Evolutionary conservation across 2,888 invertebrate genomes (phyloP).

Genomic region (Bombylius major): DNA sequence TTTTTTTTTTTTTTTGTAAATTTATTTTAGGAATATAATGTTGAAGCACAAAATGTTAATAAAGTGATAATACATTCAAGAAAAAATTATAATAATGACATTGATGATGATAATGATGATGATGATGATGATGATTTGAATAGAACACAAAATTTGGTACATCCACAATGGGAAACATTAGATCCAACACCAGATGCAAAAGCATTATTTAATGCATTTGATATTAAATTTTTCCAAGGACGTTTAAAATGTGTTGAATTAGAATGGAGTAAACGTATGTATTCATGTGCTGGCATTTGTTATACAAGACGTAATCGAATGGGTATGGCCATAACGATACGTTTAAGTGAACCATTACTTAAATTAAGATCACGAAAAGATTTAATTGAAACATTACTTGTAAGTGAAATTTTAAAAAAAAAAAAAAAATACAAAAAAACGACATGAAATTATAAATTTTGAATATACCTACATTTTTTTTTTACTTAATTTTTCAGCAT

Average conservation of each 20-base stretch:
- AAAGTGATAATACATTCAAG: neutral
- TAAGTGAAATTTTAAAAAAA: slow-evolving; percentile 22
- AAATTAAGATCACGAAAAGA: slow-evolving; percentile 89
- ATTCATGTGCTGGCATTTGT: slow-evolving; percentile 48
- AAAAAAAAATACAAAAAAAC: slow-evolving; percentile 9
- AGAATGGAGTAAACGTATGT: slow-evolving; percentile 92
- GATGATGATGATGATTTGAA: slow-evolving; percentile 24
- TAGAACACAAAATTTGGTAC: slow-evolving; percentile 32
- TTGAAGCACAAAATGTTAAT: neutral
- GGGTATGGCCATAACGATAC: slow-evolving; percentile 27
- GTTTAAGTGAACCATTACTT: slow-evolving; percentile 78
- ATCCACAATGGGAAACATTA: slow-evolving; percentile 53
- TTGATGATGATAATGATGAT: neutral
- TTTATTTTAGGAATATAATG: neutral
- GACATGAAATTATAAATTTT: slow-evolving; percentile 3
- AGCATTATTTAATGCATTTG: slow-evolving; percentile 73
- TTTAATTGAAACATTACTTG: slow-evolving; percentile 88
- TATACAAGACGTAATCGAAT: slow-evolving; percentile 30
- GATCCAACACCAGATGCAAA: slow-evolving; percentile 93
- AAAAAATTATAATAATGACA: neutral
- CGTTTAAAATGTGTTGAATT: slow-evolving; percentile 67
- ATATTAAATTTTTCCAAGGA: slow-evolving; percentile 72
- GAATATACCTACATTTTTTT: neutral
- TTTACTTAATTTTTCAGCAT: slow-evolving; percentile 44
- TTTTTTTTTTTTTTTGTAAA: neutral